phyloP scores from a whole-genome alignment of 2,113 vertebrate genomes.

The Nettapus auritus region DNA sequence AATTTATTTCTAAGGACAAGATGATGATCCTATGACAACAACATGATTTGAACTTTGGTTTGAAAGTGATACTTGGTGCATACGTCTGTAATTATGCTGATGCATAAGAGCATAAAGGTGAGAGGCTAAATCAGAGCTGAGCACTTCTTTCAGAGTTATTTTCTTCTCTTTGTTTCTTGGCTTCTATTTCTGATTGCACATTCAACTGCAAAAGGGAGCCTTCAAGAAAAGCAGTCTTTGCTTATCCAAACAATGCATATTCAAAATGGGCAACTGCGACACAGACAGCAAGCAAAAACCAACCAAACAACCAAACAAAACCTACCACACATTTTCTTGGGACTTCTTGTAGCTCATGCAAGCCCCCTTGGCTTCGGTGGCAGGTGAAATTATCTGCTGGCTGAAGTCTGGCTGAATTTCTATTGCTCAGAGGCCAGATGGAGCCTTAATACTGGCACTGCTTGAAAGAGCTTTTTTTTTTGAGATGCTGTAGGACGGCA shows the following conservation, averaged over 20 bases:
- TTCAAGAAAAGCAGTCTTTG: background rate
- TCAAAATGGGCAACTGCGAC: background rate
- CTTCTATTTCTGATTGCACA: background rate
- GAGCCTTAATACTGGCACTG: background rate
- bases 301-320: background rate
- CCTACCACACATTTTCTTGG: background rate
- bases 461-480: background rate
- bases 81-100: background rate
- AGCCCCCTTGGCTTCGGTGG: background rate
- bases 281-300: background rate
- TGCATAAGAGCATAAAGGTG: background rate
- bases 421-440: background rate
- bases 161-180: background rate
- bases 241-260: rapidly evolving
- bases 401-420: background rate
- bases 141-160: background rate
- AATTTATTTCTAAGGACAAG: background rate
- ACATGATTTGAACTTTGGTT: background rate
- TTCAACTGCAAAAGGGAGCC: background rate
- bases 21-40: background rate
- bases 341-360: background rate
- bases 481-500: background rate
- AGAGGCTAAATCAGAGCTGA: background rate
- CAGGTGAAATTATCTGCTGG: background rate
- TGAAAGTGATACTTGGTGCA: background rate